Evolutionary conservation across 2,113 vertebrate genomes (phyloP).

Genomic region (Turdus rufiventris): DNA sequence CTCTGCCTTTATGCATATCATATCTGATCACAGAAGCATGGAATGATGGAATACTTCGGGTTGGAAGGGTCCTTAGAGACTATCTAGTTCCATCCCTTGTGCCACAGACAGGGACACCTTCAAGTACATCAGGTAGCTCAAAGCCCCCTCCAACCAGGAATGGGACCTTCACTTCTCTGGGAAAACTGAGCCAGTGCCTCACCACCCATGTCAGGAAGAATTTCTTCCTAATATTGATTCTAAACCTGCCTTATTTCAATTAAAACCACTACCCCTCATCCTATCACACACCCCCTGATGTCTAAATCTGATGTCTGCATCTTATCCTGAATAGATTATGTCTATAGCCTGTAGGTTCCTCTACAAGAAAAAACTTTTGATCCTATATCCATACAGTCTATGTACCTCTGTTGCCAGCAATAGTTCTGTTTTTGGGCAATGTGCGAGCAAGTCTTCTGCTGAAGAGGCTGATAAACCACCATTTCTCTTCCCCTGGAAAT

Average conservation of each 20-base stretch:
- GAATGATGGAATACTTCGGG: background rate
- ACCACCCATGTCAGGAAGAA: background rate
- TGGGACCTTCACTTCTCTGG: background rate
- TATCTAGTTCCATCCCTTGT: background rate
- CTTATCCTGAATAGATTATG: background rate
- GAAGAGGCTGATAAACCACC: background rate
- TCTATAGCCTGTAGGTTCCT: background rate
- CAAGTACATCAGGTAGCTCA: background rate
- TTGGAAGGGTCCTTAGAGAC: background rate
- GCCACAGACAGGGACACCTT: background rate
- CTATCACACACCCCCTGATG: background rate
- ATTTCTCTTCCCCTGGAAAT: background rate
- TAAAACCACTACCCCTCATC: accelerated
- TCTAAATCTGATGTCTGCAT: background rate
- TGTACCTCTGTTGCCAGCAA: accelerated
- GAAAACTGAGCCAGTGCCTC: background rate
- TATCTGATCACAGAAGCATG: background rate
- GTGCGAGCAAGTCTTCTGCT: background rate
- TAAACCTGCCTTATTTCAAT: background rate
- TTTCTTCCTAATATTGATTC: background rate
- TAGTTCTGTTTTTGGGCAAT: background rate
- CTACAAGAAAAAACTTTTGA: background rate
- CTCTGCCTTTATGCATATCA: background rate
- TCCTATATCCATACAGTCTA: background rate
- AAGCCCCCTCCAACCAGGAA: background rate